Conservation (phyloP, 2,113 vertebrate species). For the Talpa occidentalis region DNA sequence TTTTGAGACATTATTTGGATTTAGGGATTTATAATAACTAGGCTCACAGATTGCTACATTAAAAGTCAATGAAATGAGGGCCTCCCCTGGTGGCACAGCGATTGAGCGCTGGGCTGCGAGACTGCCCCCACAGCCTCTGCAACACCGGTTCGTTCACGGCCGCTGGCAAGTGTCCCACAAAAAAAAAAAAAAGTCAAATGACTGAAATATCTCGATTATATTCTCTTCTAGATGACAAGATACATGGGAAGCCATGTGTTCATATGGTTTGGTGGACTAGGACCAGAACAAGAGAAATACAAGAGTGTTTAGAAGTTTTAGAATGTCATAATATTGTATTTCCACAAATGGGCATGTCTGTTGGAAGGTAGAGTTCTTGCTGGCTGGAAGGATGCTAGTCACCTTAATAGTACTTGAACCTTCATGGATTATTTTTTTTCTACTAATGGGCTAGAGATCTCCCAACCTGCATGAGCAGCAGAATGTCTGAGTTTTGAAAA, state of each 20-base stretch:
- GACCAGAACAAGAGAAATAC: neutral
- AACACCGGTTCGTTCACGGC: too few species aligned
- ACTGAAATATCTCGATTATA: neutral
- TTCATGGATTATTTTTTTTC: neutral
- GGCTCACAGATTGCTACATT: neutral
- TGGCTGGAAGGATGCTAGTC: neutral
- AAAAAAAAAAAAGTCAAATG: too few species aligned
- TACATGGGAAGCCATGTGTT: neutral
- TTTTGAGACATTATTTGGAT: neutral
- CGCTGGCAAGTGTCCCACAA: too few species aligned
- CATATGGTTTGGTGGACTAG: neutral
- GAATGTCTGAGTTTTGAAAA: neutral
- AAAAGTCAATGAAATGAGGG: neutral
- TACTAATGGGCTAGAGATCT: neutral
- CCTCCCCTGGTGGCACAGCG: too few species aligned
- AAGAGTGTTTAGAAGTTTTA: neutral
- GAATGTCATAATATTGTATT: neutral
- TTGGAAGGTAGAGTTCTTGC: neutral
- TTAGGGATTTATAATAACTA: neutral
- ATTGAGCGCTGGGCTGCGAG: too few species aligned
- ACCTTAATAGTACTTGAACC: neutral
- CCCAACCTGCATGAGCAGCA: neutral
- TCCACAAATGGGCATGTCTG: neutral
- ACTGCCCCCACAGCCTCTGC: too few species aligned
- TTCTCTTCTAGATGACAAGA: neutral